Evolutionary conservation across 1,140 invertebrate genomes (phyloP).

Genomic region (Heliconius himera): DNA sequence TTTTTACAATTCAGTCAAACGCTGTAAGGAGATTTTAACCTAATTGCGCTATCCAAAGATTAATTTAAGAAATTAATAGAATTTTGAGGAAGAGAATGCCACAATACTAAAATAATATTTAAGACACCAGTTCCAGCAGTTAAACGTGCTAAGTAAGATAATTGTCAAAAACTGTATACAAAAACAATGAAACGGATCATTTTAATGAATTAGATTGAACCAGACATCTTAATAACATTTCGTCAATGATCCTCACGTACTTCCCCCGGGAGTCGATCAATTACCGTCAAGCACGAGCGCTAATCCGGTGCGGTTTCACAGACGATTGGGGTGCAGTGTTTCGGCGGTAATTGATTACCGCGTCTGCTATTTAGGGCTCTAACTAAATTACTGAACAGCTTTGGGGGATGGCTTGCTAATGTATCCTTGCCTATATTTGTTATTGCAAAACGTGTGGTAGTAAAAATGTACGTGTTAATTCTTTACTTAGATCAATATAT

Average conservation of each 20-base stretch:
- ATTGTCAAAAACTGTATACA: neutral
- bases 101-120: too few species aligned
- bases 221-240: neutral
- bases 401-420: neutral
- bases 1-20: too few species aligned
- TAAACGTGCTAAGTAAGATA: neutral
- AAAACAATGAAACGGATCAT: neutral
- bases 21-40: too few species aligned
- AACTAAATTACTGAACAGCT: conserved; percentile 13
- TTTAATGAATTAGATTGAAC: neutral
- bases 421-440: neutral
- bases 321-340: conserved; percentile 21
- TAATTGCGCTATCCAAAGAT: too few species aligned
- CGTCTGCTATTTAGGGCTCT: conserved; percentile 21
- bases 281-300: conserved; percentile 27
- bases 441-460: too few species aligned
- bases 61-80: too few species aligned
- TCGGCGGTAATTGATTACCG: conserved; percentile 24
- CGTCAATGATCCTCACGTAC: neutral
- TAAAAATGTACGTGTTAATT: too few species aligned
- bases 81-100: too few species aligned
- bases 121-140: too few species aligned
- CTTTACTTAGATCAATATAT: too few species aligned
- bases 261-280: conserved; percentile 13
- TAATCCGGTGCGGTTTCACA: conserved; percentile 27